A percentile compares a stretch with the other conserved stretches of the same genome.
These are phyloP conservation scores for Fregetta grallaria DNA, from an alignment of 2,113 vertebrate genomes.

Conservation along the genomic window DNA sequence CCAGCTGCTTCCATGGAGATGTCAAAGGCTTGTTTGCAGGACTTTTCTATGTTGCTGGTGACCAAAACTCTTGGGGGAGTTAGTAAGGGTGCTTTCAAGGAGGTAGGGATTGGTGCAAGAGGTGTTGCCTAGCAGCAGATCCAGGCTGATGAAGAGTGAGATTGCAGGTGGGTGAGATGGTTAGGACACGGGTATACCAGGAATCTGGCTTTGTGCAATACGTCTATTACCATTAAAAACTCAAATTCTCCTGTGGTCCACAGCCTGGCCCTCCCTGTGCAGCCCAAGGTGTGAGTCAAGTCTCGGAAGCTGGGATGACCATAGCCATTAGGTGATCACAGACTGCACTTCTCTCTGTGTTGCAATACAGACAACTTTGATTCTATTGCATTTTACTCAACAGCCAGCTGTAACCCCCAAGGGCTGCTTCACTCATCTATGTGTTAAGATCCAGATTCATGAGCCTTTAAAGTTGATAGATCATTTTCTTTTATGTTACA, in stretches of 20 bases:
- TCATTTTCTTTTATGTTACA: slow-evolving; percentile 26
- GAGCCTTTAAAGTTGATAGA: slow-evolving; percentile 1
- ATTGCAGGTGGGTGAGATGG: rapidly evolving
- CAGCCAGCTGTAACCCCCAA: not conserved
- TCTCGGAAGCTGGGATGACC: rapidly evolving
- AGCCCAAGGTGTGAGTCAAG: not conserved
- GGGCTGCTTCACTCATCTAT: not conserved
- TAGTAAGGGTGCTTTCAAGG: not conserved
- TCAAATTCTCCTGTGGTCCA: not conserved
- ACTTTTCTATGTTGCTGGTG: not conserved
- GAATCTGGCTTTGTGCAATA: not conserved
- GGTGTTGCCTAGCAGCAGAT: not conserved
- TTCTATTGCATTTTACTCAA: not conserved
- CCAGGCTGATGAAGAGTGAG: not conserved
- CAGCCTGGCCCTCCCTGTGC: not conserved
- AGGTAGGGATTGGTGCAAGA: not conserved
- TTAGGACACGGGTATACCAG: not conserved
- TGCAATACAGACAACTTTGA: not conserved
- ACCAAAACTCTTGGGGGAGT: not conserved
- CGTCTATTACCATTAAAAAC: rapidly evolving
- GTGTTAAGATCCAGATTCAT: not conserved
- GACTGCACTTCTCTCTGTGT: not conserved
- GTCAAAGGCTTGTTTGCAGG: not conserved
- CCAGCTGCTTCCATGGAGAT: not conserved
- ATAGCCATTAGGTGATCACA: rapidly evolving